Base-by-base conservation (phyloP, 2,888 invertebrate species). In the Serripes groenlandicus region DNA sequence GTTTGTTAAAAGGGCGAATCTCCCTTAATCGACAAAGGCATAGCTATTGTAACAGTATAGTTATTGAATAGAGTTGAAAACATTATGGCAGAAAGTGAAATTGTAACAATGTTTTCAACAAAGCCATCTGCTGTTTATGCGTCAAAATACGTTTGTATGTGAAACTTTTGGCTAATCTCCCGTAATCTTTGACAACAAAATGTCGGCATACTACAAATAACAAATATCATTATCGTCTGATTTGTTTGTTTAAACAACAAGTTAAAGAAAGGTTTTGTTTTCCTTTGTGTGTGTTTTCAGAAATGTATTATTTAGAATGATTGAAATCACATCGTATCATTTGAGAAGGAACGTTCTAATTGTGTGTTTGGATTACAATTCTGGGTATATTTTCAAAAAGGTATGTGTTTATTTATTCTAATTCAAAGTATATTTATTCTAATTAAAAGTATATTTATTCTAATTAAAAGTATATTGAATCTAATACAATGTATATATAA, bases 331-430 rank as follows among this genome's bases (percentile, higher is more conserved):
- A 68, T 68, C 68, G 58, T 26, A n/a, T 18, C 64, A 74, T 52
- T 74, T 74, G 62, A 34, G 34, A 62, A 74, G n/a, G 30, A 15
- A 28, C 74, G 49, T 42, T 15, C 64, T 15, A 23, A 62, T 23
- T 11, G 74, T 74, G 74, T 74, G 74, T 74, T 74, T 74, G 64
- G 28, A 74, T 32, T 64, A 52, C 49, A 74, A 74, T 74, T 21
- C 21, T 21, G 7, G 7, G 3, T 42, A 42, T 42, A 11, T 42
- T 7, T 42, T 42, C 42, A 42, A 42, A 42, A 11, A 42, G 7
- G 15, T 15, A 42, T 42, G 42, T 42, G 42, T 42, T 42, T 42
- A 42, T 7, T 42, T 42, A 42, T 15, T 42, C 15, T 11, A n/a
- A n/a, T n/a, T n/a, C n/a, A n/a, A n/a, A n/a, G n/a, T n/a, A n/a